These are phyloP conservation scores for Corythornis madagascariensis DNA, from an alignment of 2,113 vertebrate genomes.

Conservation along the genomic window DNA sequence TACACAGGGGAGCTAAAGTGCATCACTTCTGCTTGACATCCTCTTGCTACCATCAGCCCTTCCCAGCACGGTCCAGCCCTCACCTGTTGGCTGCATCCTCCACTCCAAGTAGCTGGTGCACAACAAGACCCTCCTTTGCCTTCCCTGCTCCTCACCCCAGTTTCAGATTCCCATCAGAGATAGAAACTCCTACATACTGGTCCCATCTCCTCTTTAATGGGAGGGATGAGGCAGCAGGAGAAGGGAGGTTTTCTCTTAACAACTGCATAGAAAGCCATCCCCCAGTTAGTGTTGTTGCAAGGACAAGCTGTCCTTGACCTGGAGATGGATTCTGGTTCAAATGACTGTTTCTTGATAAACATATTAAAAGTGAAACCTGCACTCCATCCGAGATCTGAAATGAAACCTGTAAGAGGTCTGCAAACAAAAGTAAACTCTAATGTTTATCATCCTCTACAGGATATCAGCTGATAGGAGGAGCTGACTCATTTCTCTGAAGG, in stretches of 20 bases:
- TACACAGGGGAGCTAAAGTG: not conserved
- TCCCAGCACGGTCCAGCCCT: not conserved
- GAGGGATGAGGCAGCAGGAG: not conserved
- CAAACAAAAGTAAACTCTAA: not conserved
- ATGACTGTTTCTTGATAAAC: not conserved
- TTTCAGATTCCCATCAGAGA: not conserved
- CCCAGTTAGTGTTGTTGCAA: not conserved
- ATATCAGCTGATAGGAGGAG: not conserved
- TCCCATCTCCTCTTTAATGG: not conserved
- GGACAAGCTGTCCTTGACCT: not conserved
- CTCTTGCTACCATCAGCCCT: not conserved
- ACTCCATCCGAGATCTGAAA: not conserved
- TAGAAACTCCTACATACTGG: not conserved
- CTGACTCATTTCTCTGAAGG: not conserved
- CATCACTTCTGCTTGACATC: not conserved
- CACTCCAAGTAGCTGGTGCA: not conserved
- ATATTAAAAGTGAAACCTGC: not conserved
- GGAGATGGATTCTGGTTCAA: not conserved
- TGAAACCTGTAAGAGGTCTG: not conserved
- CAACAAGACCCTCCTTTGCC: not conserved
- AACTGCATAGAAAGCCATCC: not conserved
- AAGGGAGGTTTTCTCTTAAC: not conserved
- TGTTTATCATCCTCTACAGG: not conserved
- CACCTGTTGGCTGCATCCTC: not conserved
- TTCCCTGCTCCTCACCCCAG: not conserved